A percentile compares a stretch with the other conserved stretches of the same genome.
Conservation (phyloP, 2,888 invertebrate species). For the Bombylius major region DNA sequence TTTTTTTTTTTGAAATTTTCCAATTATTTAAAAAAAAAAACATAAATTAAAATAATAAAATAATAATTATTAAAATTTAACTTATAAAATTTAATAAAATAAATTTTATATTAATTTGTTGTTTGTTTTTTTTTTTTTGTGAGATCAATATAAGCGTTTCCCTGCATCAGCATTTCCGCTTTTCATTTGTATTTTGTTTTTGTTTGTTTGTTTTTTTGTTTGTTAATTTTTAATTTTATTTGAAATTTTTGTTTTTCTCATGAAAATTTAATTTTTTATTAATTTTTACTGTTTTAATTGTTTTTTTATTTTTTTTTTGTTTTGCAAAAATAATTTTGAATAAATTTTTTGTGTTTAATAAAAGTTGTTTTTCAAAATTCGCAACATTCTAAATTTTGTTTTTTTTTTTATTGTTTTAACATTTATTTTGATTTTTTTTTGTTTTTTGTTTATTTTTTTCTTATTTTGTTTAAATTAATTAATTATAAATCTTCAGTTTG, state of each 20-base stretch:
- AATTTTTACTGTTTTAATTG: no score
- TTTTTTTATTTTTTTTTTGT: no score
- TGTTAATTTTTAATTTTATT: background rate
- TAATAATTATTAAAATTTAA: slow-evolving; percentile 2
- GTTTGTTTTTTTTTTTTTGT: background rate
- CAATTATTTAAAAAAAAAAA: slow-evolving; percentile 3
- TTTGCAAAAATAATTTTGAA: no score
- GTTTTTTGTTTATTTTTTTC: background rate
- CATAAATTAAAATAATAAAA: background rate
- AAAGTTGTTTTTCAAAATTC: no score
- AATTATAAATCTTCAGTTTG: background rate
- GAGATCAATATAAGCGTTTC: slow-evolving; percentile 9
- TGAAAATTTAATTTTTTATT: background rate
- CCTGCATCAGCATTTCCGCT: background rate
- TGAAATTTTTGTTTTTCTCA: background rate
- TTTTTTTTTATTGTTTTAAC: background rate
- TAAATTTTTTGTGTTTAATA: no score
- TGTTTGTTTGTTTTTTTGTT: background rate
- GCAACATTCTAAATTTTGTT: background rate
- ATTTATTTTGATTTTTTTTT: background rate
- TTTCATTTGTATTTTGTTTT: slow-evolving; percentile 1
- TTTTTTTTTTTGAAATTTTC: background rate
- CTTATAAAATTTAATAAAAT: slow-evolving; percentile 2
- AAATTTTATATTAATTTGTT: background rate
- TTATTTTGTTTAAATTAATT: background rate